Base-by-base conservation (phyloP, 2,113 vertebrate species). In the Mugil cephalus region DNA sequence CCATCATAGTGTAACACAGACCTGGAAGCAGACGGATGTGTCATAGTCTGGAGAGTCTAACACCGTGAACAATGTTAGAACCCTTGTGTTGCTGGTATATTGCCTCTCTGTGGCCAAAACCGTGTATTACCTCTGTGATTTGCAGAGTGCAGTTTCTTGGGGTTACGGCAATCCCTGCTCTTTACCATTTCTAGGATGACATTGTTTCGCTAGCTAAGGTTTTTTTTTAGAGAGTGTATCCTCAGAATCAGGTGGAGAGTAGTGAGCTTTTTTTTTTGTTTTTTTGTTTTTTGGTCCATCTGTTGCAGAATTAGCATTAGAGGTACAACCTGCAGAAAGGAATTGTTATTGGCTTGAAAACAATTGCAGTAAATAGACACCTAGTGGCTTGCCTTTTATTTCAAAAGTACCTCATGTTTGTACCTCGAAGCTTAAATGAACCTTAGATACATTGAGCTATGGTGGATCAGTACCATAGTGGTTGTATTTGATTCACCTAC, bases 361-460 rank as follows among this genome's bases (percentile, higher is more conserved):
- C 6, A n/a, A 48, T 48, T 45, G 72, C 71, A 68, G 4, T 38
- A 62, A 50, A 36, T 48, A 36, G 17, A 54, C 21, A 64, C 45
- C 50, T 48, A 17, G 64, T 67, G 62, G 60, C 36, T 81, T 63
- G 17, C 59, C 38, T 84, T 84, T 83, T 53, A 74, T 65, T 59
- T 63, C 39, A 71, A n/a, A 68, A 65, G 59, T 84, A 88, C 81
- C 87, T 91, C 79, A 74, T 79, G 76, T 80, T 85, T 87, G 81
- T 87, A 90, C 74, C 83, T 91, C 68, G 75, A 74, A 76, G 48
- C 51, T 75, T 45, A 14, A 46, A 14, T 42, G 30, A 60, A 67
- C 51, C 58, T 48, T 67, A 17, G 35, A 53, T 10, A 72, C 46
- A 11, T 45, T 73, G 47, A 78, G 14, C 52, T 67, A 34, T 62